Conservation (phyloP, 2,888 invertebrate genomes). For the Idaea straminata region DNA sequence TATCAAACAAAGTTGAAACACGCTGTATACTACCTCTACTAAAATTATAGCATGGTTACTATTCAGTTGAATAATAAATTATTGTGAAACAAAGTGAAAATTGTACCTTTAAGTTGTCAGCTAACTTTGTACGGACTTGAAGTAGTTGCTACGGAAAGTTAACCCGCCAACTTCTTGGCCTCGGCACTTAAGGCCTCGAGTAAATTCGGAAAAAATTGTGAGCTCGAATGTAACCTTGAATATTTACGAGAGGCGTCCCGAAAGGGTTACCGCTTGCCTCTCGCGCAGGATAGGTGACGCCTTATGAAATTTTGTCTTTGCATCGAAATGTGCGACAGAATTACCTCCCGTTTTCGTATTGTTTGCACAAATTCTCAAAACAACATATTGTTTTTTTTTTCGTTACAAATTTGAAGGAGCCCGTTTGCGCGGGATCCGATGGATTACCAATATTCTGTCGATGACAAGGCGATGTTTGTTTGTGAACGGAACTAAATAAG, state of each 20-base stretch:
- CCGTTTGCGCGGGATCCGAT: background rate
- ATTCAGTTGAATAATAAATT: background rate
- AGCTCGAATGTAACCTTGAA: conserved; percentile 63
- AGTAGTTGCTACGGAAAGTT: background rate
- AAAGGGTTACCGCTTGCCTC: conserved; percentile 48
- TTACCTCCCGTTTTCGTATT: background rate
- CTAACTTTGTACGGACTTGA: background rate
- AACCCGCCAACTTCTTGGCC: conserved; percentile 38
- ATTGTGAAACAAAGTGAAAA: background rate
- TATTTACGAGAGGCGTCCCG: conserved; percentile 60
- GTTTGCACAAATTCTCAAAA: background rate
- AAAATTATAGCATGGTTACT: background rate
- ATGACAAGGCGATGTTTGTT: background rate
- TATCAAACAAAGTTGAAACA: no score
- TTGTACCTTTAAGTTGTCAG: background rate
- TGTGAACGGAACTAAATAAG: background rate
- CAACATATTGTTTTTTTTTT: background rate
- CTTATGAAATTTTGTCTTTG: conserved; percentile 52
- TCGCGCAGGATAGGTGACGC: conserved; percentile 45
- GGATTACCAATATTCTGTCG: background rate
- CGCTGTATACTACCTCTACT: background rate
- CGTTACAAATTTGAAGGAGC: background rate
- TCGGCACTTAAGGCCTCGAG: conserved; percentile 37
- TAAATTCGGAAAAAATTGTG: conserved; percentile 63
- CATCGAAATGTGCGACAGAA: conserved; percentile 35